phyloP scores from a whole-genome alignment of 2,888 invertebrate genomes.

The Eupeodes luniger region DNA sequence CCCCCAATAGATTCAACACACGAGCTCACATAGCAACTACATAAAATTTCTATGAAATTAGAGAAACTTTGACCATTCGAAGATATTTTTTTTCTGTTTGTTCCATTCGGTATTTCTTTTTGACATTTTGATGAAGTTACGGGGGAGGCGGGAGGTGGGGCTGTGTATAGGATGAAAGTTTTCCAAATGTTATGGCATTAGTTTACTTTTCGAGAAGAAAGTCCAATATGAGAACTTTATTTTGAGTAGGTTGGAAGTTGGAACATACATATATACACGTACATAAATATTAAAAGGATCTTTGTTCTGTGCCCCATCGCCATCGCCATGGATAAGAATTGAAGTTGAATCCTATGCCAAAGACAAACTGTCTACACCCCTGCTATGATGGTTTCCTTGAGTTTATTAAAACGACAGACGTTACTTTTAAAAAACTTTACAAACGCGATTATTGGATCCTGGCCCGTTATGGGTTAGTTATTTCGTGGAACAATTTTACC shows the following conservation, averaged over 20 bases:
- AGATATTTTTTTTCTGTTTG: conserved; percentile 35
- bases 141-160: neutral
- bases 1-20: conserved; percentile 23
- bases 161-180: conserved; percentile 34
- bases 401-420: conserved; percentile 73
- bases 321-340: conserved; percentile 36
- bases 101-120: conserved; percentile 23
- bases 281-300: conserved; percentile 56
- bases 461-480: conserved; percentile 34
- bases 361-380: conserved; percentile 70
- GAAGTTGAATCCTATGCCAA: conserved; percentile 14
- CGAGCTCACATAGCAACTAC: neutral
- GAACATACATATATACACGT: no score
- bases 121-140: conserved; percentile 21
- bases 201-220: conserved; percentile 63
- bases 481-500: conserved; percentile 54
- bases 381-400: conserved; percentile 42
- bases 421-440: conserved; percentile 58
- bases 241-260: conserved; percentile 57
- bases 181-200: conserved; percentile 73
- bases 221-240: conserved; percentile 71
- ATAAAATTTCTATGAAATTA: conserved; percentile 54
- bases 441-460: conserved; percentile 47
- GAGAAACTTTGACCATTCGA: conserved; percentile 71
- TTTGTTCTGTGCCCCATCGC: conserved; percentile 34